phyloP scores from a whole-genome alignment of 2,888 invertebrate species.

The Pammene aurita region DNA sequence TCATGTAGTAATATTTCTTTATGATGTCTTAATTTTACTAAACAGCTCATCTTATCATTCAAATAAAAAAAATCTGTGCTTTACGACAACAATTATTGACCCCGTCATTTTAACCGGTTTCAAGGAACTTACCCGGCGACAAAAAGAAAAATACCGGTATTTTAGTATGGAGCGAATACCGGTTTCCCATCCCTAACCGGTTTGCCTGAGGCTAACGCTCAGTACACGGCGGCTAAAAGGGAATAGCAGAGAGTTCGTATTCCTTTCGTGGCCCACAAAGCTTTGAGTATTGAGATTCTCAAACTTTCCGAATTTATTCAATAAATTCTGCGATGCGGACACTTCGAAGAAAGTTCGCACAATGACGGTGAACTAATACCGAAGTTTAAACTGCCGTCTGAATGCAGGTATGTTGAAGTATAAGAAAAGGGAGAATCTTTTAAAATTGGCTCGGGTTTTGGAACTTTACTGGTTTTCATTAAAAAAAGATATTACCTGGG shows the following conservation, averaged over 20 bases:
- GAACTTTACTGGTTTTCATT: neutral
- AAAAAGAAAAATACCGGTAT: too few relatives aligned
- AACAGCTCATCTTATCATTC: too few relatives aligned
- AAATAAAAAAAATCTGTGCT: too few relatives aligned
- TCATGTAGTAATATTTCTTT: too few relatives aligned
- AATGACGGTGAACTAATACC: conserved; percentile 20
- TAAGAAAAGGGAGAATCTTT: neutral
- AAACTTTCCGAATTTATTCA: conserved; percentile 28
- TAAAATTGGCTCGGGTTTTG: neutral
- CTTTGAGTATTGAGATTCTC: conserved; percentile 16
- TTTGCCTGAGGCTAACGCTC: neutral
- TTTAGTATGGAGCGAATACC: too few relatives aligned
- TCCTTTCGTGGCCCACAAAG: conserved; percentile 2
- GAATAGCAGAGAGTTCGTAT: conserved; percentile 8
- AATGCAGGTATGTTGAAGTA: neutral
- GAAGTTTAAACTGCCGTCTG: conserved; percentile 14
- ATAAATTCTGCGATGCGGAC: conserved; percentile 18
- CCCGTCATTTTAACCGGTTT: too few relatives aligned
- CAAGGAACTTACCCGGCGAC: too few relatives aligned
- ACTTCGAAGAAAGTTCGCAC: conserved; percentile 10
- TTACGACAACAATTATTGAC: too few relatives aligned
- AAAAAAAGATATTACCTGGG: too few relatives aligned
- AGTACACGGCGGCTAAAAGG: neutral
- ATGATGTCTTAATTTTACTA: too few relatives aligned
- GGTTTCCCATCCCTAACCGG: too few relatives aligned